Percentiles rank a stretch among this genome's conserved stretches.
Conservation (phyloP, 2,888 invertebrate species). For the Polyommatus iphigenia region DNA sequence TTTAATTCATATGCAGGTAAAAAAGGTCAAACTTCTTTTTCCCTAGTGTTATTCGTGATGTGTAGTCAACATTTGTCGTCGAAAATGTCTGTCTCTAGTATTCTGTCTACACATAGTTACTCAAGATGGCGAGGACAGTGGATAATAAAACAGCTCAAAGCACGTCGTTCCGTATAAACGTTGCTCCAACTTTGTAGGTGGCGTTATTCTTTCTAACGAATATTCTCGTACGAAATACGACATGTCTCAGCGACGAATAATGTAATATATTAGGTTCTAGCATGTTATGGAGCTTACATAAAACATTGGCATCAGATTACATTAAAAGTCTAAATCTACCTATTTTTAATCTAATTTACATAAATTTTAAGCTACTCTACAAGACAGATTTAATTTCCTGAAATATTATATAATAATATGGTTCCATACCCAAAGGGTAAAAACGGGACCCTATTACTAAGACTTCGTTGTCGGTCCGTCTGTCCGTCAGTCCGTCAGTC, state of each 20-base stretch:
- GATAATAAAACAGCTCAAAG: not conserved
- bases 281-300: not conserved
- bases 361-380: too few species aligned
- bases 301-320: not conserved
- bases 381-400: too few species aligned
- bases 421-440: too few species aligned
- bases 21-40: too few species aligned
- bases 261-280: not conserved
- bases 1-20: too few species aligned
- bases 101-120: not conserved
- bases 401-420: too few species aligned
- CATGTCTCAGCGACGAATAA: slow-evolving; percentile 16
- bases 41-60: not conserved
- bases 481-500: too few species aligned
- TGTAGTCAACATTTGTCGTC: not conserved
- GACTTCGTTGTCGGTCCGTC: too few species aligned
- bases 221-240: slow-evolving; percentile 14
- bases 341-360: too few species aligned
- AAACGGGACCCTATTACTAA: too few species aligned
- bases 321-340: not conserved
- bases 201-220: not conserved
- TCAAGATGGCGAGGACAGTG: not conserved
- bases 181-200: slow-evolving; percentile 24
- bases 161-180: slow-evolving; percentile 18
- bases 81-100: not conserved